These are phyloP conservation scores for Menura novaehollandiae DNA, from an alignment of 2,113 vertebrate genomes.

Conservation along the genomic window DNA sequence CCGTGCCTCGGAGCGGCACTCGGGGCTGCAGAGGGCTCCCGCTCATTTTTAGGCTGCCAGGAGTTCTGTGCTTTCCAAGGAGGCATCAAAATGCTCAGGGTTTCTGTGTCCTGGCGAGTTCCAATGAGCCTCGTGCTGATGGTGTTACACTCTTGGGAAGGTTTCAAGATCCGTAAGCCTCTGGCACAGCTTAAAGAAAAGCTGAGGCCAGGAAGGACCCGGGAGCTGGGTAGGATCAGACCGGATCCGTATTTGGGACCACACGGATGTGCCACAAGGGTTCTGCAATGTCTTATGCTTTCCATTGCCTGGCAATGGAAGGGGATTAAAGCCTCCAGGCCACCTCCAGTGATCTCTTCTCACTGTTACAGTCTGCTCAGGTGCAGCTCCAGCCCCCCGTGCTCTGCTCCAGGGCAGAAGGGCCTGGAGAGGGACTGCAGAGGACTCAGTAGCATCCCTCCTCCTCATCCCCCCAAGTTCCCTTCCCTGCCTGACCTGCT, in stretches of 20 bases:
- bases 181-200: background rate
- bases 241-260: background rate
- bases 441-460: background rate
- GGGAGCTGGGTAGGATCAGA: background rate
- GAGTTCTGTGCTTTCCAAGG: background rate
- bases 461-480: background rate
- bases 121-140: background rate
- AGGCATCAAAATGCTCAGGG: background rate
- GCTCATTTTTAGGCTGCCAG: background rate
- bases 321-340: background rate
- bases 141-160: background rate
- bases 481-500: background rate
- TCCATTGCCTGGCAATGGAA: background rate
- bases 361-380: accelerated
- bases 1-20: accelerated
- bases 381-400: background rate
- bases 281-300: background rate
- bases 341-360: background rate
- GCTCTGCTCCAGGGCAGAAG: background rate
- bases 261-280: accelerated
- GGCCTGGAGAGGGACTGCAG: background rate
- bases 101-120: background rate
- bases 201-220: background rate
- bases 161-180: background rate
- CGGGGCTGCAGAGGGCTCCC: background rate